These are phyloP conservation scores for Andricus curvator DNA, from an alignment of 2,888 invertebrate genomes.

Conservation along the genomic window DNA sequence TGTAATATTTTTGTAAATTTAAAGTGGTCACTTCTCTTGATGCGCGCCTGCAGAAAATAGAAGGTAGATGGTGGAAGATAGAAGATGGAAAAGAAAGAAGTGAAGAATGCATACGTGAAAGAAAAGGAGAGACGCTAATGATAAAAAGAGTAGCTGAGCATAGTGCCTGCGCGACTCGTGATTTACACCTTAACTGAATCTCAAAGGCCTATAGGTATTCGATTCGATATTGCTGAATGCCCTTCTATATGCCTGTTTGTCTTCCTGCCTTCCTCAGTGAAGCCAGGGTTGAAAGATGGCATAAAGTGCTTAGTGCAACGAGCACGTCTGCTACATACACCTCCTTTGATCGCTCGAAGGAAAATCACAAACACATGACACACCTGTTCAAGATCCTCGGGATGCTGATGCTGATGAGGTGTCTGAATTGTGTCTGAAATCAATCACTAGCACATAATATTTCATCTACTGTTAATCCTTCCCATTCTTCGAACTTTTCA, in stretches of 20 bases:
- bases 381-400: constrained; percentile 16
- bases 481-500: not conserved
- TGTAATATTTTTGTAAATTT: too few relatives aligned
- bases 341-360: constrained; percentile 14
- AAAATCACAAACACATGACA: constrained; percentile 17
- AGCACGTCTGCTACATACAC: not conserved
- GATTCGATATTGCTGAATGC: constrained; percentile 33
- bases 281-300: constrained; percentile 20
- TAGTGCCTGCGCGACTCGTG: constrained; percentile 51
- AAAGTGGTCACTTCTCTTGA: too few relatives aligned
- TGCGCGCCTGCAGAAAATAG: not conserved
- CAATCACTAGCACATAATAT: not conserved
- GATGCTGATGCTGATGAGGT: not conserved
- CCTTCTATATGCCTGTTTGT: not conserved
- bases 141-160: constrained; percentile 47
- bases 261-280: not conserved
- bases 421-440: not conserved
- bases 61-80: constrained; percentile 4
- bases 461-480: not conserved
- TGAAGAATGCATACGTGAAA: constrained; percentile 15
- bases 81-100: not conserved
- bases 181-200: constrained; percentile 62
- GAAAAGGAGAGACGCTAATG: constrained; percentile 19
- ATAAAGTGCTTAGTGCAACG: constrained; percentile 28
- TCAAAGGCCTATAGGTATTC: constrained; percentile 4